Evolutionary conservation across 2,888 invertebrate genomes (phyloP).

Genomic region (Boloria selene): DNA sequence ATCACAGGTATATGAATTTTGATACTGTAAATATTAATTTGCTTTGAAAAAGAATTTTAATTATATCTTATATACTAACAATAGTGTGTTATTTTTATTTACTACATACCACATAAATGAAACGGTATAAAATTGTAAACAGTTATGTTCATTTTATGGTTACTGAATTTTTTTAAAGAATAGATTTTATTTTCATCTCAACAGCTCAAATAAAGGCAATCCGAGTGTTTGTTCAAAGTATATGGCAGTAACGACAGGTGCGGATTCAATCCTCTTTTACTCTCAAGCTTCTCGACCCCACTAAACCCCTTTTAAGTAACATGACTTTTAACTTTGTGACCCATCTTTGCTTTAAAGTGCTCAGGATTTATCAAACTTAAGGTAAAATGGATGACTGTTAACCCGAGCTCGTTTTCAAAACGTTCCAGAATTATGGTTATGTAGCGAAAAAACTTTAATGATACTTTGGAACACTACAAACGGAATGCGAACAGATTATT

Average conservation of each 20-base stretch:
- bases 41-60: too few species aligned
- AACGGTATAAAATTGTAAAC: neutral
- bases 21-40: too few species aligned
- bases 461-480: constrained; percentile 17
- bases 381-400: constrained; percentile 42
- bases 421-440: constrained; percentile 27
- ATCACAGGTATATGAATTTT: too few species aligned
- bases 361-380: constrained; percentile 66
- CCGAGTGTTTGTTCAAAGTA: constrained; percentile 33
- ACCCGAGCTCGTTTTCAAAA: constrained; percentile 29
- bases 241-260: constrained; percentile 68
- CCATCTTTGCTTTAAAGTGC: constrained; percentile 77
- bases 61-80: too few species aligned
- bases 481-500: constrained; percentile 25
- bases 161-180: neutral
- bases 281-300: constrained; percentile 70
- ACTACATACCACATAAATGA: too few species aligned
- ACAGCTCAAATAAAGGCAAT: constrained; percentile 32
- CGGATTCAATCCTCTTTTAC: constrained; percentile 72
- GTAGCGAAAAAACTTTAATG: constrained; percentile 28
- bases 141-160: neutral
- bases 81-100: too few species aligned
- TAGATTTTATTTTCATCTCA: constrained; percentile 12
- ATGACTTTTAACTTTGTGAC: constrained; percentile 82
- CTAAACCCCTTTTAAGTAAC: constrained; percentile 79